phyloP scores from a whole-genome alignment of 2,797 vertebrate genomes.

The Sebastes hubbsi region DNA sequence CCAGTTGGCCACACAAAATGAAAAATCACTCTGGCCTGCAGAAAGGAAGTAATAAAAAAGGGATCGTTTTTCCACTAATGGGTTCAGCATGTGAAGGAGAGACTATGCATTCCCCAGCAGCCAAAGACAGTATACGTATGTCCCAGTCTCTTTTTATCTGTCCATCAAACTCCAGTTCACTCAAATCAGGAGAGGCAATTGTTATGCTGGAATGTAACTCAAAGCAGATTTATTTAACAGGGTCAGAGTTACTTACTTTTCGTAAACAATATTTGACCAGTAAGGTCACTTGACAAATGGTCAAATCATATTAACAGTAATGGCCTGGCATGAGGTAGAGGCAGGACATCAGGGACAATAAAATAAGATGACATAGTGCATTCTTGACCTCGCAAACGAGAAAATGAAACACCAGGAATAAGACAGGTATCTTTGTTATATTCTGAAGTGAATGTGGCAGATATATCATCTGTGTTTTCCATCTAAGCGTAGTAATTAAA shows the following conservation, averaged over 20 bases:
- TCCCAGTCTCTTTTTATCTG: conserved; percentile 47
- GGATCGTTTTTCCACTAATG: conserved; percentile 65
- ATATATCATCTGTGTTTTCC: neutral
- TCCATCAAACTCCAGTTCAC: conserved; percentile 41
- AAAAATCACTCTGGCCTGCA: conserved; percentile 60
- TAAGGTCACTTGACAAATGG: conserved; percentile 9
- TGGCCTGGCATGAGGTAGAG: neutral
- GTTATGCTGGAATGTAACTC: conserved; percentile 35
- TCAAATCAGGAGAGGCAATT: conserved; percentile 26
- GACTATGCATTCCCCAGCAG: conserved; percentile 48
- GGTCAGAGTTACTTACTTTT: conserved; percentile 1
- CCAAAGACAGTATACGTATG: conserved; percentile 35
- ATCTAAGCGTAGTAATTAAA: neutral
- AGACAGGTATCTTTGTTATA: neutral
- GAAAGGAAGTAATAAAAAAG: conserved; percentile 71
- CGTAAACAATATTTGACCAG: neutral
- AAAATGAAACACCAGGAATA: neutral
- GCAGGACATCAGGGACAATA: neutral
- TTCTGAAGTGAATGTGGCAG: neutral
- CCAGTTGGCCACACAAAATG: conserved; percentile 62
- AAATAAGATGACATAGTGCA: neutral
- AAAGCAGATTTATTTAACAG: conserved; percentile 37
- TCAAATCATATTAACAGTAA: conserved; percentile 1
- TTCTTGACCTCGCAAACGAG: neutral
- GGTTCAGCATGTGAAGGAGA: conserved; percentile 68